Evolutionary conservation across 2,797 vertebrate genomes (phyloP).

Genomic region (Pangasius sanitwongsei): DNA sequence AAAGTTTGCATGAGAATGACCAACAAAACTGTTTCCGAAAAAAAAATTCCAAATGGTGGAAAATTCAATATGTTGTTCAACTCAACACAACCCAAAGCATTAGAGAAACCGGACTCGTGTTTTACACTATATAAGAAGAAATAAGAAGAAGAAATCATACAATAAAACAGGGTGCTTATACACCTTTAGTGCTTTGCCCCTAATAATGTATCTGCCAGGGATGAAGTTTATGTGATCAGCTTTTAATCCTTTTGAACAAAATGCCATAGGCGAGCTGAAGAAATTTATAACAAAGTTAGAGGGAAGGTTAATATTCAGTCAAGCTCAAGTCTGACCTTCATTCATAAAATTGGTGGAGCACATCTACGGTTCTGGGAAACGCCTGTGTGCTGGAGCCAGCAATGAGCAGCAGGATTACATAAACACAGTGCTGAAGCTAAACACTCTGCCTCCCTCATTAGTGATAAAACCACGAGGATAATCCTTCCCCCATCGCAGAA

Average conservation of each 20-base stretch:
- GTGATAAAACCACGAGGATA: constrained; percentile 46
- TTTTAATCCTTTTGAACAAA: background rate
- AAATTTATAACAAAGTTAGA: background rate
- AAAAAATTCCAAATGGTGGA: background rate
- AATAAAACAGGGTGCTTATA: background rate
- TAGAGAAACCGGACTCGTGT: background rate
- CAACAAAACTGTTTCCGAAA: background rate
- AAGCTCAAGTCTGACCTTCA: constrained; percentile 9
- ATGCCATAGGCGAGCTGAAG: background rate
- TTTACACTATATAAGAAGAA: background rate
- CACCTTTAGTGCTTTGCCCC: background rate
- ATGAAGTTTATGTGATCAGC: background rate
- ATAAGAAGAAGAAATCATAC: background rate
- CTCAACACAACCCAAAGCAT: background rate
- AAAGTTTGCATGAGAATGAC: background rate
- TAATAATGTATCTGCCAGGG: background rate
- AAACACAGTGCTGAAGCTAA: constrained; percentile 64
- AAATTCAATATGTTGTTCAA: background rate
- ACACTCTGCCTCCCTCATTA: constrained; percentile 65
- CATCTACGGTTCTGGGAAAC: constrained; percentile 20
- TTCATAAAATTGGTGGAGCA: constrained; percentile 33
- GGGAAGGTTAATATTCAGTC: background rate
- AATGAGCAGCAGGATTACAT: constrained; percentile 62
- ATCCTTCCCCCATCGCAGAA: constrained; percentile 23
- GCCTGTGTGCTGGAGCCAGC: constrained; percentile 53